These are phyloP conservation scores for Sebastes itinus DNA, from an alignment of 2,797 vertebrate species.

Conservation along the genomic window DNA sequence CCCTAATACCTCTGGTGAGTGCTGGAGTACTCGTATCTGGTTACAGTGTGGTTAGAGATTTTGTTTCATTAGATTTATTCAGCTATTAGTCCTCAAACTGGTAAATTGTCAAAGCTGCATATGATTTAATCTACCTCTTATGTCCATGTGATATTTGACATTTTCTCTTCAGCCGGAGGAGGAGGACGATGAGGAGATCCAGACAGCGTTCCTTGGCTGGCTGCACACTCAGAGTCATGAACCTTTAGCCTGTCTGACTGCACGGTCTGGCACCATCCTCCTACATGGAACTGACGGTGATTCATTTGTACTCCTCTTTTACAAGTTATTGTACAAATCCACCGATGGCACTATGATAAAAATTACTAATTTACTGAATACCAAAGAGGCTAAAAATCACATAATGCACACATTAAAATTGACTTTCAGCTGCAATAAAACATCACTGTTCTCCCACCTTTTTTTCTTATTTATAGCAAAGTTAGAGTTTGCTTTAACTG, in stretches of 20 bases:
- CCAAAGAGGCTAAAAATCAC: background rate
- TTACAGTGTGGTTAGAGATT: background rate
- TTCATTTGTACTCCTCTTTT: conserved; percentile 4
- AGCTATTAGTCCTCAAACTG: background rate
- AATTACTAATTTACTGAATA: background rate
- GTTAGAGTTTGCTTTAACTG: conserved; percentile 86
- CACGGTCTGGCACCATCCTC: conserved; percentile 79
- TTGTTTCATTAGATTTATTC: background rate
- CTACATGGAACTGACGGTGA: conserved; percentile 85
- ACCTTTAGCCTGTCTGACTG: conserved; percentile 85
- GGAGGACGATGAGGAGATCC: conserved; percentile 83
- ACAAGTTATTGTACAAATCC: conserved; percentile 2
- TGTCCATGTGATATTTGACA: conserved; percentile 11
- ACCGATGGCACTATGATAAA: background rate
- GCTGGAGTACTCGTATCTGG: background rate
- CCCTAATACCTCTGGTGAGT: conserved; percentile 86
- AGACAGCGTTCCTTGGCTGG: conserved; percentile 89
- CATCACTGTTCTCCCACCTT: background rate
- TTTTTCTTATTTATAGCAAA: conserved; percentile 76
- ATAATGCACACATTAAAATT: background rate
- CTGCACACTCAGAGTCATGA: conserved; percentile 85
- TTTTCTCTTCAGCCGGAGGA: conserved; percentile 76
- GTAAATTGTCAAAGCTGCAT: background rate
- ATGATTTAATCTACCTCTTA: background rate
- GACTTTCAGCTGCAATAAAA: background rate